phyloP scores from a whole-genome alignment of 53 echinoderm and acorn worm genomes.

The Arbacia lixula region DNA sequence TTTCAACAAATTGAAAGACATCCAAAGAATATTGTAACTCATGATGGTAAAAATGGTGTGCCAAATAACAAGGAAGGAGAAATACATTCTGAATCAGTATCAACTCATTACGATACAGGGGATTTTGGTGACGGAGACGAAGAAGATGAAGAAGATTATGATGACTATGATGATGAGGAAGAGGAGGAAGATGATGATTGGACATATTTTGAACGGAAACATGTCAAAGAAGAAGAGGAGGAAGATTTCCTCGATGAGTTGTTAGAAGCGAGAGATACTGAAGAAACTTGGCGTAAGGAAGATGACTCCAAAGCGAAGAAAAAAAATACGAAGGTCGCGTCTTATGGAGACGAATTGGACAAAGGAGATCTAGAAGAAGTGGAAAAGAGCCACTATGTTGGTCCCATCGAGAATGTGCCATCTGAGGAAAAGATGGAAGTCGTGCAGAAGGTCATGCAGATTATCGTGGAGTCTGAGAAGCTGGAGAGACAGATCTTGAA shows the following conservation, averaged over 20 bases:
- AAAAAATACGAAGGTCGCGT: conserved; percentile 30
- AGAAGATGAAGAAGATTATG: conserved; percentile 15
- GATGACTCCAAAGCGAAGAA: conserved; percentile 3
- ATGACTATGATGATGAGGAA: conserved; percentile 2
- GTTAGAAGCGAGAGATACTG: conserved; percentile 22
- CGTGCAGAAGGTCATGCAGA: conserved; percentile 1
- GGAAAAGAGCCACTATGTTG: conserved; percentile 25
- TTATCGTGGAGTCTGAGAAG: conserved; percentile 28
- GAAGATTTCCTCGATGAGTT: conserved; percentile 52
- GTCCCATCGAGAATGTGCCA: conserved; percentile 31
- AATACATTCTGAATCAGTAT: conserved; percentile 30
- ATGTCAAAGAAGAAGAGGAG: conserved; percentile 26
- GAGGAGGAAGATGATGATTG: conserved; percentile 38
- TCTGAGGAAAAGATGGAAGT: conserved; percentile 12
- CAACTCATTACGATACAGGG: conserved; percentile 33
- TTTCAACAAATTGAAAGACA: too few species aligned
- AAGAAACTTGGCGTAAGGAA: background rate
- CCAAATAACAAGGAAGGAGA: too few species aligned
- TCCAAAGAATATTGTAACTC: too few species aligned
- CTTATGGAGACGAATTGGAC: conserved; percentile 39
- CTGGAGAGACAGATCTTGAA: conserved; percentile 18
- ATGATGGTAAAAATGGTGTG: too few species aligned
- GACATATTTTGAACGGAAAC: background rate
- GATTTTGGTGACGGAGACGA: background rate
- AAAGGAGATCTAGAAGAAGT: conserved; percentile 48